Percentiles rank a stretch among this genome's conserved stretches.
phyloP scores from a whole-genome alignment of 2,113 vertebrate genomes.

The Etia nguti region DNA sequence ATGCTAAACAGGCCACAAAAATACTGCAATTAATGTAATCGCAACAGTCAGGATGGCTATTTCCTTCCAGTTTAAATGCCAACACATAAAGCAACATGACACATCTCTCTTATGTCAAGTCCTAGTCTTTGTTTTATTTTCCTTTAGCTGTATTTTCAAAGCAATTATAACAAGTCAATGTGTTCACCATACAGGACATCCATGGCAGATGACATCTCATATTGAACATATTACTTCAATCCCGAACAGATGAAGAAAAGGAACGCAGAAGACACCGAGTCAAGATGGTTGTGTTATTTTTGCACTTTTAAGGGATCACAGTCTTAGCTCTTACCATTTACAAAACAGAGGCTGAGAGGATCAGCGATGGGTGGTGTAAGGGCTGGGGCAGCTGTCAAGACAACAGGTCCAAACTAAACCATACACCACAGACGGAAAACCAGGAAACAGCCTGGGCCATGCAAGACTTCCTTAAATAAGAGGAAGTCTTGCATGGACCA shows the following conservation, averaged over 20 bases:
- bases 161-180: constrained; percentile 3
- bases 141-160: not conserved
- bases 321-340: not conserved
- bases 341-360: not conserved
- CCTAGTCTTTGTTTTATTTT: not conserved
- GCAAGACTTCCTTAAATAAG: constrained; percentile 53
- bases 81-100: constrained; percentile 9
- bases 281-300: not conserved
- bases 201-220: not conserved
- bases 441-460: constrained; percentile 48
- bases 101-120: not conserved
- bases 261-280: not conserved
- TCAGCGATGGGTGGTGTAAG: not conserved
- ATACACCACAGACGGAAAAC: constrained; percentile 13
- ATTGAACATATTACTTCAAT: constrained; percentile 24
- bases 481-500: not conserved
- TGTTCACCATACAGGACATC: constrained; percentile 6
- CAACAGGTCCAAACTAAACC: constrained; percentile 46
- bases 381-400: constrained; percentile 13
- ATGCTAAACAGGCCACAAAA: not conserved
- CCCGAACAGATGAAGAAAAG: not conserved
- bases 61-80: constrained; percentile 14
- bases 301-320: not conserved
- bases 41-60: not conserved
- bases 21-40: not conserved